These are phyloP conservation scores for Salminus brasiliensis DNA, from an alignment of 2,113 vertebrate species.

Conservation along the genomic window DNA sequence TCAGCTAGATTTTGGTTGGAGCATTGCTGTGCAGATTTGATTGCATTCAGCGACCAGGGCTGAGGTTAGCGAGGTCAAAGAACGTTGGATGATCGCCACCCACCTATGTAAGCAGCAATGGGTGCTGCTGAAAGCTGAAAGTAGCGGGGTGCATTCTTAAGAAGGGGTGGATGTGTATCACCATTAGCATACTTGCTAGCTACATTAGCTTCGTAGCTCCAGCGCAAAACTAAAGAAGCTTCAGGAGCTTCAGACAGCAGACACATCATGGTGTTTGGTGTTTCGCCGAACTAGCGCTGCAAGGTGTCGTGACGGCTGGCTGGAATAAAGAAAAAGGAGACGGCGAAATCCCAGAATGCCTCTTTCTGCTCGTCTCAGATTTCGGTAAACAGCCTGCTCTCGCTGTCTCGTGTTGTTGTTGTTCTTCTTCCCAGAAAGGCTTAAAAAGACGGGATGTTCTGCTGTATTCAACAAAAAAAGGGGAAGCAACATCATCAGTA, in stretches of 20 bases:
- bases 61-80: too few species aligned
- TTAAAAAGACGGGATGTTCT: neutral
- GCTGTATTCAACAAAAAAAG: slow-evolving; percentile 1
- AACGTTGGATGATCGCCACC: too few species aligned
- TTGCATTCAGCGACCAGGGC: too few species aligned
- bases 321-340: slow-evolving; percentile 3
- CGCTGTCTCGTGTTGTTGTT: neutral
- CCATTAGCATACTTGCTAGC: too few species aligned
- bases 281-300: neutral
- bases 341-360: neutral
- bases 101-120: too few species aligned
- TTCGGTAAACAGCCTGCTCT: neutral
- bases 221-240: neutral
- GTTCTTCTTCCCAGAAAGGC: neutral
- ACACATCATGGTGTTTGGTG: neutral
- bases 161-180: too few species aligned
- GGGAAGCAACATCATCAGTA: neutral
- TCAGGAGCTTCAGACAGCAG: too few species aligned
- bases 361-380: slow-evolving; percentile 9
- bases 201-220: too few species aligned
- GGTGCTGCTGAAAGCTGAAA: too few species aligned
- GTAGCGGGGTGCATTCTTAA: too few species aligned
- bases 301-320: slow-evolving; percentile 10
- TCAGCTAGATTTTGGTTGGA: too few species aligned
- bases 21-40: too few species aligned